Conservation (phyloP, 2,797 vertebrate genomes). For the Dendrocincla fuliginosa region DNA sequence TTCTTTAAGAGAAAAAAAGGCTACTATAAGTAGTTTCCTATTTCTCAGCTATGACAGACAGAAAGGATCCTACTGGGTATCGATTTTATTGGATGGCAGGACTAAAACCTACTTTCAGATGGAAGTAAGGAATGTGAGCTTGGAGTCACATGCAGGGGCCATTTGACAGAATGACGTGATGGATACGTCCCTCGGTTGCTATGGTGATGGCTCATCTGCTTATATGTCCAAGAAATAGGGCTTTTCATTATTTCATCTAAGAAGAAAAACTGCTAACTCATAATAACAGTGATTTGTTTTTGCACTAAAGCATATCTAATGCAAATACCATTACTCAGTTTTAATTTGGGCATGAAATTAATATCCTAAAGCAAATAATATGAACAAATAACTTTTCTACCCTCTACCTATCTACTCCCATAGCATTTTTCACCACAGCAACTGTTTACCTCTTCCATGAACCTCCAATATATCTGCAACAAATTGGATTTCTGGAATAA, state of each 20-base stretch:
- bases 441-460: background rate
- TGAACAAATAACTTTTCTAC: background rate
- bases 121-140: conserved; percentile 63
- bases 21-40: background rate
- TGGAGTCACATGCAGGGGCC: conserved; percentile 60
- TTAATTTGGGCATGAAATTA: conserved; percentile 51
- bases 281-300: conserved; percentile 44
- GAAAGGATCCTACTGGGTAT: conserved; percentile 39
- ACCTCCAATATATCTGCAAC: background rate
- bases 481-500: conserved; percentile 56
- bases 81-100: conserved; percentile 42
- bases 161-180: conserved; percentile 51
- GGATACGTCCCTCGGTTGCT: conserved; percentile 50
- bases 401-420: background rate
- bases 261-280: conserved; percentile 59
- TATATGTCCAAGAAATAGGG: conserved; percentile 61
- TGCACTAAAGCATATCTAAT: conserved; percentile 1
- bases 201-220: conserved; percentile 66
- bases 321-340: conserved; percentile 15
- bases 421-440: background rate
- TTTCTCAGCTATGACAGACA: background rate
- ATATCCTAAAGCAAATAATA: conserved; percentile 34
- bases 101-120: conserved; percentile 51
- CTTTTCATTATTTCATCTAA: conserved; percentile 62
- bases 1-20: background rate